Percentiles rank a stretch among this genome's conserved stretches.
Evolutionary conservation across 2,888 invertebrate genomes (phyloP).

Genomic region (Ametastegia equiseti): DNA sequence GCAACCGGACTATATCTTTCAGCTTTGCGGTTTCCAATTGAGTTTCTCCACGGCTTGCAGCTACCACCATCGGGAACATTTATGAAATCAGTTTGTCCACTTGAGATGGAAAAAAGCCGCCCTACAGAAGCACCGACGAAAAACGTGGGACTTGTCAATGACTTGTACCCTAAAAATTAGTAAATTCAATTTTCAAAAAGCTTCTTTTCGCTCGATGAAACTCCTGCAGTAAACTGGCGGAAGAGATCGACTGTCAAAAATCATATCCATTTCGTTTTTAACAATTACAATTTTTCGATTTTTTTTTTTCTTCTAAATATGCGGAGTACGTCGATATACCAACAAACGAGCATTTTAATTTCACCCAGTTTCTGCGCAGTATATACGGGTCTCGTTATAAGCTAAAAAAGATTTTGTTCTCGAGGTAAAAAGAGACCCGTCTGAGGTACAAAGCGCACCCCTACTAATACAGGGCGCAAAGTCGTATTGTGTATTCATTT

Average conservation of each 20-base stretch:
- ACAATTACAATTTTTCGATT: background rate
- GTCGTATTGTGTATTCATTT: conserved; percentile 21
- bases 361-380: background rate
- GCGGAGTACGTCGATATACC: too few species aligned
- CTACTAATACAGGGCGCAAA: background rate
- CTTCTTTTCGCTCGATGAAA: too few species aligned
- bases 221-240: too few species aligned
- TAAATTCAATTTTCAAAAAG: background rate
- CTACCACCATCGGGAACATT: background rate
- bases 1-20: background rate
- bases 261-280: background rate
- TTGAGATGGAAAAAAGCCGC: background rate
- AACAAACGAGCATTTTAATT: conserved; percentile 5
- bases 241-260: background rate
- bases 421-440: background rate
- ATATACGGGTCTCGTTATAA: background rate
- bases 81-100: background rate
- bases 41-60: background rate
- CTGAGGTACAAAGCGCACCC: conserved; percentile 11
- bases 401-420: conserved; percentile 10
- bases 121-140: background rate
- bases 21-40: conserved; percentile 17
- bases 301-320: background rate
- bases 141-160: background rate
- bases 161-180: too few species aligned